These are phyloP conservation scores for Chionodraco myersi DNA, from an alignment of 2,113 vertebrate species.

Conservation along the genomic window DNA sequence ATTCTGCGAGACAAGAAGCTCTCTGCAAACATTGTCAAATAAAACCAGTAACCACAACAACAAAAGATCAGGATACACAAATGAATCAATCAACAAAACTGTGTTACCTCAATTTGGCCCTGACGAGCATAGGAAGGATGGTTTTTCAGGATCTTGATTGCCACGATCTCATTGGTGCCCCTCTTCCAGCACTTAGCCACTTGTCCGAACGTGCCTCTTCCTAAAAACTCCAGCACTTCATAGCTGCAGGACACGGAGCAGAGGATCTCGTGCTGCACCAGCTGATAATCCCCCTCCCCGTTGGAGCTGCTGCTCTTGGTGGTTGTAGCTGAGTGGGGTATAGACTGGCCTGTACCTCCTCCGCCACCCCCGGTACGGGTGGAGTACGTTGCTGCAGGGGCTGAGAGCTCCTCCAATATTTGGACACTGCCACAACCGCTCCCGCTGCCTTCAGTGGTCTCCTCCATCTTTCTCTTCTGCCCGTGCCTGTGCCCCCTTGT, in stretches of 20 bases:
- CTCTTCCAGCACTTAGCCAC: constrained; percentile 99
- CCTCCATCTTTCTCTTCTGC: constrained; percentile 96
- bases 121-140: constrained; percentile 98
- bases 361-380: constrained; percentile 91
- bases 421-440: constrained; percentile 96
- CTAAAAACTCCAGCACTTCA: constrained; percentile 96
- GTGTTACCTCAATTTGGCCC: constrained; percentile 95
- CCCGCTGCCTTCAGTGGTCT: constrained; percentile 79
- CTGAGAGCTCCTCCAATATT: constrained; percentile 97
- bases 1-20: neutral
- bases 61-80: neutral
- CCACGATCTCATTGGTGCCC: constrained; percentile 98
- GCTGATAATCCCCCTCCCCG: constrained; percentile 97
- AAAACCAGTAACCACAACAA: neutral
- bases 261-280: constrained; percentile 98
- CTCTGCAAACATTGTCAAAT: neutral
- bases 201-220: constrained; percentile 96
- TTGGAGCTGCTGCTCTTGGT: constrained; percentile 96
- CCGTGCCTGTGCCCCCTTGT: constrained; percentile 88
- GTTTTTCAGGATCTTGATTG: constrained; percentile 98
- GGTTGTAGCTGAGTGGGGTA: constrained; percentile 88
- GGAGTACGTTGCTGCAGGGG: constrained; percentile 93
- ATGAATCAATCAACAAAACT: neutral
- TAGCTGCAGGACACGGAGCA: constrained; percentile 97
- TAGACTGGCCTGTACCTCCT: constrained; percentile 89